Percentiles rank a stretch among this genome's conserved stretches.
phyloP scores from a whole-genome alignment of 1,140 invertebrate genomes.

The Brachionus rubens region DNA sequence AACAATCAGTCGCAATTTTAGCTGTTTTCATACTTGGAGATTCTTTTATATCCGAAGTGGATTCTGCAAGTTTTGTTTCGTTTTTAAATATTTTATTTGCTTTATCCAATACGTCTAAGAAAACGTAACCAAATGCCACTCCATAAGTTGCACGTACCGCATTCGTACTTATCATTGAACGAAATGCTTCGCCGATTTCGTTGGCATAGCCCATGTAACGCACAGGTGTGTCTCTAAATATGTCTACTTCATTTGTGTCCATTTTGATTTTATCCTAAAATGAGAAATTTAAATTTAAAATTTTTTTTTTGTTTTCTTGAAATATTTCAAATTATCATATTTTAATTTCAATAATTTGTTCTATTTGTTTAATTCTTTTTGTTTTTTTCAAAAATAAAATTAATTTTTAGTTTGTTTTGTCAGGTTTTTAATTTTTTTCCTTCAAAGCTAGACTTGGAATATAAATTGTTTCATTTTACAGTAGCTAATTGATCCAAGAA shows the following conservation, averaged over 20 bases:
- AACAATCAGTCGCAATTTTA: constrained; percentile 66
- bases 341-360: background rate
- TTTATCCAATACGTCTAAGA: constrained; percentile 81
- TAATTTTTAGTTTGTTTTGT: no score
- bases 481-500: no score
- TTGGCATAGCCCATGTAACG: constrained; percentile 71
- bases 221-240: constrained; percentile 21
- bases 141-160: constrained; percentile 75
- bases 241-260: background rate
- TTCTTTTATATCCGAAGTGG: background rate
- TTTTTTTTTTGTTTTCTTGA: background rate
- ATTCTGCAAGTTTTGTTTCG: background rate
- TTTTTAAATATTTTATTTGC: constrained; percentile 64
- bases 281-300: no score
- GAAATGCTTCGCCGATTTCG: constrained; percentile 89
- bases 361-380: no score
- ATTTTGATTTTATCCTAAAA: constrained; percentile 7
- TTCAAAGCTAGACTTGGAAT: no score
- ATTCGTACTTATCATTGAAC: constrained; percentile 71
- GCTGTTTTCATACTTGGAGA: constrained; percentile 4
- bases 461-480: no score
- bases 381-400: no score
- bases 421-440: no score
- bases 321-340: background rate
- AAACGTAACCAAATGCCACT: constrained; percentile 76